Conservation (phyloP, 2,113 vertebrate species). For the Climacteris rufus region DNA sequence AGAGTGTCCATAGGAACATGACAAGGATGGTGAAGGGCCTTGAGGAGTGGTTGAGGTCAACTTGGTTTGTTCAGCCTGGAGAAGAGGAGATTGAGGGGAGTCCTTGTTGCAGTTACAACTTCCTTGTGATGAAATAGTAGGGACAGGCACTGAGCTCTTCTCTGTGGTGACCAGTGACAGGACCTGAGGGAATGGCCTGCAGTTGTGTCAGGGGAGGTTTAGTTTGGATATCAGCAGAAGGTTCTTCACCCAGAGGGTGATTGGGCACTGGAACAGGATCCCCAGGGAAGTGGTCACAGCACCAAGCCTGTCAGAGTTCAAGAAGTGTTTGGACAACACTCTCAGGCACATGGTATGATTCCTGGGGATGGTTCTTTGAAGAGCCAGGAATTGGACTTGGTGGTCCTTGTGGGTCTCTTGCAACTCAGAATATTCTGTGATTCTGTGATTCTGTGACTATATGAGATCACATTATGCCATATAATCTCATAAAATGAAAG, state of each 20-base stretch:
- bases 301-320: neutral
- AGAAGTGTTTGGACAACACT: too few species aligned
- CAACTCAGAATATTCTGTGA: neutral
- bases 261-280: too few species aligned
- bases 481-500: neutral
- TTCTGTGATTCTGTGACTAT: neutral
- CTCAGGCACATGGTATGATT: neutral
- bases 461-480: neutral
- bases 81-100: neutral
- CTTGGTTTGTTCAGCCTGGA: neutral
- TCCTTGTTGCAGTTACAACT: neutral
- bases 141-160: accelerated
- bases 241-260: accelerated
- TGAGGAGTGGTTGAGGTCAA: too few species aligned
- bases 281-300: neutral
- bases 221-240: neutral
- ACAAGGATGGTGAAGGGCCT: accelerated
- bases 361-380: neutral
- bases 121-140: neutral
- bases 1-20: accelerated
- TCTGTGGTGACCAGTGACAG: neutral
- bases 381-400: accelerated
- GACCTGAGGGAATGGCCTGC: accelerated
- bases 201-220: neutral
- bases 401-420: neutral